A percentile compares a stretch with the other conserved stretches of the same genome.
phyloP scores from a whole-genome alignment of 2,797 vertebrate species.

The Sorex maritimensis region DNA sequence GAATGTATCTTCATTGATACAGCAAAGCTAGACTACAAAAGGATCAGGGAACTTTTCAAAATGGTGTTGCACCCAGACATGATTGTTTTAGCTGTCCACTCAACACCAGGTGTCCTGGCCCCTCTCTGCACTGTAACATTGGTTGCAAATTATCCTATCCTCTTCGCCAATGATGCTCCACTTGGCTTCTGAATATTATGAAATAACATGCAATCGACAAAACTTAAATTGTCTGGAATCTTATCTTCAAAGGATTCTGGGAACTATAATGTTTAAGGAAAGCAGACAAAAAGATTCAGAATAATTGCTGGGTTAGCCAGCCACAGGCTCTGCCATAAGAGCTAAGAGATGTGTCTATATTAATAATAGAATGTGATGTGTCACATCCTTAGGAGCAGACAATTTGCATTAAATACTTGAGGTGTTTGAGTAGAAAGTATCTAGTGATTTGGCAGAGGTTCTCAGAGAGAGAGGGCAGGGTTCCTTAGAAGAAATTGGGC shows the following conservation, averaged over 20 bases:
- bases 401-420: constrained; percentile 2
- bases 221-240: constrained; percentile 18
- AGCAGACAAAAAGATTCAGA: neutral
- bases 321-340: neutral
- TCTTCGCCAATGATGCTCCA: neutral
- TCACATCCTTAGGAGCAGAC: neutral
- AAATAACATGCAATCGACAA: neutral
- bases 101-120: neutral
- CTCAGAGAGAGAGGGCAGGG: too few species aligned
- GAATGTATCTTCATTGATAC: neutral
- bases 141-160: too few species aligned
- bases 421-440: neutral
- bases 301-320: neutral
- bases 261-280: neutral
- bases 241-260: neutral
- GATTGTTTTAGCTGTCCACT: neutral
- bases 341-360: neutral
- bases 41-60: neutral
- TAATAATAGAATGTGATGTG: neutral
- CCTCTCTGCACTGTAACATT: neutral
- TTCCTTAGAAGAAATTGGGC: neutral
- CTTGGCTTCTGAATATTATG: neutral
- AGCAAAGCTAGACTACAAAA: neutral
- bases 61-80: neutral
- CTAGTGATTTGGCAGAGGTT: neutral